A percentile compares a stretch with the other conserved stretches of the same genome.
phyloP scores from a whole-genome alignment of 2,113 vertebrate genomes.

The Grammomys dolichurus region DNA sequence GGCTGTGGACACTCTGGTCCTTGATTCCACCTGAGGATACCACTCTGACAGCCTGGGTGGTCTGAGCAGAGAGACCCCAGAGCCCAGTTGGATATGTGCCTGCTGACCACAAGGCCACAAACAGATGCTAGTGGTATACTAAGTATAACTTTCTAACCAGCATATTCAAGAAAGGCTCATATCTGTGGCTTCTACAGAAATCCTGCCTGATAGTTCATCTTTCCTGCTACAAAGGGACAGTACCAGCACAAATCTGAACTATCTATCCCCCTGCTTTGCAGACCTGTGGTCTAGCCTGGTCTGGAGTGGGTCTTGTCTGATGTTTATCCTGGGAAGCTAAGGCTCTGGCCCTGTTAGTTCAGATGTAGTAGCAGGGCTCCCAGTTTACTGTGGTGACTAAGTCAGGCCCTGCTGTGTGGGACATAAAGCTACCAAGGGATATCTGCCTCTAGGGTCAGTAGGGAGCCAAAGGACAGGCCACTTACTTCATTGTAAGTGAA shows the following conservation, averaged over 20 bases:
- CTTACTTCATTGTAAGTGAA: neutral
- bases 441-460: rapidly evolving
- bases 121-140: neutral
- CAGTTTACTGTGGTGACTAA: neutral
- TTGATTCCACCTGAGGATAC: rapidly evolving
- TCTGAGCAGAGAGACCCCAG: neutral
- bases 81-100: too few species aligned
- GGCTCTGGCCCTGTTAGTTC: rapidly evolving
- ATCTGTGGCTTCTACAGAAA: neutral
- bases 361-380: neutral
- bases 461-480: neutral
- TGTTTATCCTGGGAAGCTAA: neutral
- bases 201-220: neutral
- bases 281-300: neutral
- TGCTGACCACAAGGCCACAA: too few species aligned
- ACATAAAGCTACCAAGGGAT: neutral
- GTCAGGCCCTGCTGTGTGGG: too few species aligned
- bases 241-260: neutral
- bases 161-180: neutral
- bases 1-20: neutral
- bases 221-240: neutral
- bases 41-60: neutral
- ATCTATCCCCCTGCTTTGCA: neutral
- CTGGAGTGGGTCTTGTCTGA: neutral
- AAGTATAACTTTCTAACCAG: neutral